These are phyloP conservation scores for Ptychoptera contaminata DNA, from an alignment of 2,888 invertebrate genomes.

Conservation along the genomic window DNA sequence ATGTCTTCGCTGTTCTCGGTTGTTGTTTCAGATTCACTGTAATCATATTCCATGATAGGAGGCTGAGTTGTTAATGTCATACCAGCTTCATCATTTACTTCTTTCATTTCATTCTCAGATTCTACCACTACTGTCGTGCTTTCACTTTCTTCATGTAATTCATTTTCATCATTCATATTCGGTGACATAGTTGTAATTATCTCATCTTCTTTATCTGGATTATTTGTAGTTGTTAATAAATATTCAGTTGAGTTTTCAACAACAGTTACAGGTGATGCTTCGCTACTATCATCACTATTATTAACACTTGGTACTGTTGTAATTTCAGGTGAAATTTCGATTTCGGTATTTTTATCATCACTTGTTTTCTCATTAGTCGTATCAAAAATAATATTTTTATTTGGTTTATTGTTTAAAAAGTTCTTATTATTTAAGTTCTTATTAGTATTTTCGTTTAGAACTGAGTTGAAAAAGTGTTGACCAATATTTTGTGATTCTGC, in stretches of 20 bases:
- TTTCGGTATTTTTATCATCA: conserved; percentile 20
- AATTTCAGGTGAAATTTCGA: conserved; percentile 14
- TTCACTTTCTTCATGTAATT: not conserved
- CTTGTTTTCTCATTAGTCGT: conserved; percentile 21
- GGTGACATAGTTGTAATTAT: conserved; percentile 1
- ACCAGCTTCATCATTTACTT: not conserved
- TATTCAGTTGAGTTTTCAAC: conserved; percentile 13
- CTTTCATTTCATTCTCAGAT: conserved; percentile 3
- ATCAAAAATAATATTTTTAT: conserved; percentile 11
- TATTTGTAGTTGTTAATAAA: conserved; percentile 18
- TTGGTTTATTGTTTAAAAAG: conserved; percentile 4
- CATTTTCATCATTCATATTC: not conserved
- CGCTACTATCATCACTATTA: conserved; percentile 13
- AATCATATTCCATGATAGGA: not conserved
- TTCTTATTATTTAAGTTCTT: conserved; percentile 27
- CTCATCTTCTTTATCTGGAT: conserved; percentile 6
- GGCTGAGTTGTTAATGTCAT: not conserved
- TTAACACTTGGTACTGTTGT: conserved; percentile 28
- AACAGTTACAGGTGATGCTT: conserved; percentile 16
- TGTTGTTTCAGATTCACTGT: conserved; percentile 10
- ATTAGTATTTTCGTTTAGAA: conserved; percentile 20
- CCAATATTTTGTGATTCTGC: conserved; percentile 68
- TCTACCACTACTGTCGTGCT: not conserved
- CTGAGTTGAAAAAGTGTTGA: conserved; percentile 28
- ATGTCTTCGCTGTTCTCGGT: conserved; percentile 10